A percentile compares a stretch with the other conserved stretches of the same genome.
Conservation (phyloP, 30 jellyfish, hydroid and myxozoan genomes). For the Rhopilema esculentum region DNA sequence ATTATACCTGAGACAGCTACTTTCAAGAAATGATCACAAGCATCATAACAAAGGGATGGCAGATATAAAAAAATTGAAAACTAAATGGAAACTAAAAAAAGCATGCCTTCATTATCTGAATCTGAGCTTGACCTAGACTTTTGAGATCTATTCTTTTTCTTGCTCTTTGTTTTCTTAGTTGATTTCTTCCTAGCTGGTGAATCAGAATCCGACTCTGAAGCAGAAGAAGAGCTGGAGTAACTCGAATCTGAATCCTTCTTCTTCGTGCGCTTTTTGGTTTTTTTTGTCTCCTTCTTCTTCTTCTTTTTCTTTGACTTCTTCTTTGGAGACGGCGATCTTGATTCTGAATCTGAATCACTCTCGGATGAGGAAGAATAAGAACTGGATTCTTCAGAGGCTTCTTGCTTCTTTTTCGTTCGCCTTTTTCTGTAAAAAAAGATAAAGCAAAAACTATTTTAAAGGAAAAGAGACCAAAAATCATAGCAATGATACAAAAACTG, state of each 20-base stretch:
- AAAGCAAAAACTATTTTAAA: background rate
- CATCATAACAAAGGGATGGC: background rate
- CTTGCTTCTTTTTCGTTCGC: conserved; percentile 27
- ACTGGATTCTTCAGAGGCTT: conserved; percentile 40
- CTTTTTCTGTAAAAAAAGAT: conserved; percentile 5
- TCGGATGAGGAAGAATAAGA: conserved; percentile 51
- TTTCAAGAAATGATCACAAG: background rate
- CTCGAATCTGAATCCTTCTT: conserved; percentile 50
- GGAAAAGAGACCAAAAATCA: background rate
- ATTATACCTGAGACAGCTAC: background rate
- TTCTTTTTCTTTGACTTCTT: conserved; percentile 50
- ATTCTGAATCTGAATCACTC: conserved; percentile 36
- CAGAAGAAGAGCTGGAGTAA: conserved; percentile 52
- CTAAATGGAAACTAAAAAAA: background rate
- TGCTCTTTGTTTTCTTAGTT: conserved; percentile 24
- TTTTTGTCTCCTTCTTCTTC: conserved; percentile 43
- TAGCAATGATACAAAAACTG: background rate
- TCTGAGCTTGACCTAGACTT: conserved; percentile 22
- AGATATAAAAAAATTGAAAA: background rate
- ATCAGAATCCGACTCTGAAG: conserved; percentile 52
- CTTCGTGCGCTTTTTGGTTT: conserved; percentile 26
- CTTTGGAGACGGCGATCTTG: conserved; percentile 54
- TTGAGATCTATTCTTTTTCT: conserved; percentile 5
- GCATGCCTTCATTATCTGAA: conserved; percentile 14
- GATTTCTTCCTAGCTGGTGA: conserved; percentile 60